phyloP scores from a whole-genome alignment of 2,888 invertebrate species.

The Nysson spinosus region DNA sequence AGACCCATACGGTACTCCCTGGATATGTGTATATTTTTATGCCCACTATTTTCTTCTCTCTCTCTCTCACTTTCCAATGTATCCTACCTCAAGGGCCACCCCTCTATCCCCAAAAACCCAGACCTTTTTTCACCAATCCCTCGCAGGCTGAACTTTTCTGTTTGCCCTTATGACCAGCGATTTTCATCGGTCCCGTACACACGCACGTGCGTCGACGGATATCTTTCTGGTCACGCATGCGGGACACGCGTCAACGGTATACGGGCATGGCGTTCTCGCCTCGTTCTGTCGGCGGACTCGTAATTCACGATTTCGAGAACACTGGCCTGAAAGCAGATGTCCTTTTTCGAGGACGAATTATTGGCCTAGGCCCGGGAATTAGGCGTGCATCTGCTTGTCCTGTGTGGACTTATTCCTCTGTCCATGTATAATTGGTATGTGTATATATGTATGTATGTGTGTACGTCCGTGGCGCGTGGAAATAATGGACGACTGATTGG shows the following conservation, averaged over 20 bases:
- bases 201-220: conserved; percentile 39
- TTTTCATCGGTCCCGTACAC: conserved; percentile 31
- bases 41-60: no score
- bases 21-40: conserved; percentile 50
- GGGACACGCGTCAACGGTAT: conserved; percentile 47
- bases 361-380: conserved; percentile 18
- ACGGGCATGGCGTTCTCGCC: conserved; percentile 26
- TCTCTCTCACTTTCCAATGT: no score
- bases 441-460: no score
- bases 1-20: conserved; percentile 30
- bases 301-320: conserved; percentile 59
- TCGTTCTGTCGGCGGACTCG: conserved; percentile 37
- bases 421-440: no score
- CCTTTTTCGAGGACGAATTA: conserved; percentile 35
- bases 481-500: conserved; percentile 51
- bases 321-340: conserved; percentile 49
- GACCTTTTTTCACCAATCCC: neutral
- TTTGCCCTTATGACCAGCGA: conserved; percentile 28
- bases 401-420: no score
- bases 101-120: neutral
- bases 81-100: neutral
- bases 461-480: conserved; percentile 28
- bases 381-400: no score
- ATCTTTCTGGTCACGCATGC: conserved; percentile 46
- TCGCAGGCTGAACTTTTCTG: conserved; percentile 13